phyloP scores from a whole-genome alignment of 1,140 invertebrate genomes.

The Orius insidiosus region DNA sequence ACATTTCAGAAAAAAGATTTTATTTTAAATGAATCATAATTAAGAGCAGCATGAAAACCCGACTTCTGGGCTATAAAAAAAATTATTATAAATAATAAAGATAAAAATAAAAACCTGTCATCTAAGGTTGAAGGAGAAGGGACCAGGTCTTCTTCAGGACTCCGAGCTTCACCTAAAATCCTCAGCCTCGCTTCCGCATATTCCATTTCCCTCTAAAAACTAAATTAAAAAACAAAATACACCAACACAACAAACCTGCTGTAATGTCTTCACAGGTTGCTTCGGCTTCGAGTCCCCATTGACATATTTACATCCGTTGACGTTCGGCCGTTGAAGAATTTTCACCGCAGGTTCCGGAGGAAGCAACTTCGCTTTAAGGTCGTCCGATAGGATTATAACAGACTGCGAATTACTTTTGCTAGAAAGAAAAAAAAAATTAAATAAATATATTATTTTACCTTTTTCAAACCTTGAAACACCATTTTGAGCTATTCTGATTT shows the following conservation, averaged over 20 bases:
- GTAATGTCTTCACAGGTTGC: conserved; percentile 64
- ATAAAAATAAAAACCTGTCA: too few species aligned
- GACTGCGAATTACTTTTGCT: conserved; percentile 28
- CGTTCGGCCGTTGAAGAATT: conserved; percentile 55
- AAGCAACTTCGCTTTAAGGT: conserved; percentile 9
- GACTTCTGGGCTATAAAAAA: too few species aligned
- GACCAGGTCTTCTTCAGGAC: conserved; percentile 43
- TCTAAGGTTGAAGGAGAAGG: too few species aligned
- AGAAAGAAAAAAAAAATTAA: neutral
- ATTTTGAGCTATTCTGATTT: conserved; percentile 13
- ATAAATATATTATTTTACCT: too few species aligned
- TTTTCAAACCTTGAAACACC: conserved; percentile 23
- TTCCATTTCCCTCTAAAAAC: conserved; percentile 52
- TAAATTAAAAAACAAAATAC: neutral
- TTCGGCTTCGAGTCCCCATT: conserved; percentile 45
- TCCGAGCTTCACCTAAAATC: conserved; percentile 63
- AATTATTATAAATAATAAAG: too few species aligned
- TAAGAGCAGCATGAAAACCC: too few species aligned
- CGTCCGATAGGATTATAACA: conserved; percentile 32
- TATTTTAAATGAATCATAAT: too few species aligned
- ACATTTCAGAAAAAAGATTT: too few species aligned
- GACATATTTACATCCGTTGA: conserved; percentile 26
- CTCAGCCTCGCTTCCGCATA: conserved; percentile 69
- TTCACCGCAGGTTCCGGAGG: conserved; percentile 55
- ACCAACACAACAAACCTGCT: conserved; percentile 34